These are phyloP conservation scores for Helobdella robusta DNA, from an alignment of 2,888 invertebrate genomes.

Conservation along the genomic window DNA sequence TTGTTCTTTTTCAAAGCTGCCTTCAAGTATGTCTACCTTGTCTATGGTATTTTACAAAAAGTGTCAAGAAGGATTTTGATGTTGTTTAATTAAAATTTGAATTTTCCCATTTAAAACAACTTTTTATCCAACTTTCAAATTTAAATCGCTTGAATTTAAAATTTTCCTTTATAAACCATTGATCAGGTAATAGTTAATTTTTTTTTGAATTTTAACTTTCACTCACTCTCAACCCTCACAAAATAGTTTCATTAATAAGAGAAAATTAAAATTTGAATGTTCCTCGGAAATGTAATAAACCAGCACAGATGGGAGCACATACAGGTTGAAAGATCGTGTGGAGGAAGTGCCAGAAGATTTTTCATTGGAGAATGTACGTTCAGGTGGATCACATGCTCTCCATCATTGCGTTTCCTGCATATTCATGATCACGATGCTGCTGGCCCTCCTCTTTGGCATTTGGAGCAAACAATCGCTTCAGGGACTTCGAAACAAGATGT, in stretches of 20 bases:
- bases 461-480: constrained; percentile 56
- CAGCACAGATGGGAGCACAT: constrained; percentile 84
- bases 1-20: constrained; percentile 87
- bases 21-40: constrained; percentile 76
- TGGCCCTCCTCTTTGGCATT: constrained; percentile 88
- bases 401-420: constrained; percentile 75
- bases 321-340: constrained; percentile 64
- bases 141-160: too few species aligned
- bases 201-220: too few species aligned
- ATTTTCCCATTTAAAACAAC: too few species aligned
- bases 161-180: too few species aligned
- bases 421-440: constrained; percentile 69
- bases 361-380: constrained; percentile 73
- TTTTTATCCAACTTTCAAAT: too few species aligned
- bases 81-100: too few species aligned
- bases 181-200: too few species aligned
- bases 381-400: constrained; percentile 70
- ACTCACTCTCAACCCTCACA: too few species aligned
- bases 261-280: constrained; percentile 46
- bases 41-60: constrained; percentile 91
- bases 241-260: background rate
- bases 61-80: constrained; percentile 86
- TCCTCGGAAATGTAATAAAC: constrained; percentile 74
- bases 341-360: constrained; percentile 64
- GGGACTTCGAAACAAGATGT: constrained; percentile 24